These are phyloP conservation scores for Proctacanthus coquilletti DNA, from an alignment of 1,140 invertebrate species.

Conservation along the genomic window DNA sequence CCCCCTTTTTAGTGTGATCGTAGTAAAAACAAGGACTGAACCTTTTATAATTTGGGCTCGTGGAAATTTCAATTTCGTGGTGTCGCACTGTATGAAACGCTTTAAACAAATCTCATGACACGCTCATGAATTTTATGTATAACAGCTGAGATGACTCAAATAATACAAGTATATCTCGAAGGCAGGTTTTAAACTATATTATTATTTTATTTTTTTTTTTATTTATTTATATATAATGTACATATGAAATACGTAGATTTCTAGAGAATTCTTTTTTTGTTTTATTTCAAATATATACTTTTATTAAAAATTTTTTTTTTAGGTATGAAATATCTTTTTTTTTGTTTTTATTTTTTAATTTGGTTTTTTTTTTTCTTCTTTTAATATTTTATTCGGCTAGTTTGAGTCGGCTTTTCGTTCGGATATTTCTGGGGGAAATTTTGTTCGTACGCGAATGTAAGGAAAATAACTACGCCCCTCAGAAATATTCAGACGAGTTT, in stretches of 20 bases:
- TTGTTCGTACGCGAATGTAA: too few relatives aligned
- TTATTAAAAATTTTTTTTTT: constrained; percentile 1
- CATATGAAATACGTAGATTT: neutral
- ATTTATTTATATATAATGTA: neutral
- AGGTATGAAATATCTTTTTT: neutral
- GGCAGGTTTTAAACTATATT: neutral
- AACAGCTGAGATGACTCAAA: neutral
- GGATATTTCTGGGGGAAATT: too few relatives aligned
- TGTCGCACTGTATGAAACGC: neutral
- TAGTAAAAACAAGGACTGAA: too few relatives aligned
- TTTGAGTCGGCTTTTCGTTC: too few relatives aligned
- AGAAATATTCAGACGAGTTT: too few relatives aligned
- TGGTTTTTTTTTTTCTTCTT: neutral
- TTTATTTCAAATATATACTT: neutral
- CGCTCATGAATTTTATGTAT: too few relatives aligned
- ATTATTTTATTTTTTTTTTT: neutral
- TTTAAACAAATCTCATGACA: neutral
- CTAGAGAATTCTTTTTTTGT: neutral
- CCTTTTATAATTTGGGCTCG: neutral
- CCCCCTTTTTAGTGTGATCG: too few relatives aligned
- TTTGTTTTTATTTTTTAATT: neutral
- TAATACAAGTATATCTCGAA: neutral
- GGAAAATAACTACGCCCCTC: too few relatives aligned
- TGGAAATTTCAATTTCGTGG: neutral
- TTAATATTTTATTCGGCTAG: neutral